These are phyloP conservation scores for Capitulum mitella DNA, from an alignment of 2,888 invertebrate species.

Conservation along the genomic window DNA sequence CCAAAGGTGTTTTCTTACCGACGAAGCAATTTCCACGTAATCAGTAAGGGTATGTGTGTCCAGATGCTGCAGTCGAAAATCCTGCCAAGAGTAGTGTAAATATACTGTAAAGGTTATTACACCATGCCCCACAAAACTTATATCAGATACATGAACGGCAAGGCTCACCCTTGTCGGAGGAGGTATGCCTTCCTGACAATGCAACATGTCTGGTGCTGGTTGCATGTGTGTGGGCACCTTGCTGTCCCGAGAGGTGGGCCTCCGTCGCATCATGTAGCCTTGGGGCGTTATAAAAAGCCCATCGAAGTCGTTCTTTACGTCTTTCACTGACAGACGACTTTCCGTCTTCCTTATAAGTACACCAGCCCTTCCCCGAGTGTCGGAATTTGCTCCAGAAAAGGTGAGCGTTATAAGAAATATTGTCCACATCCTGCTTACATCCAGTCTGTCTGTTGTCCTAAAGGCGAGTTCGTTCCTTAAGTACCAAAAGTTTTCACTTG, in stretches of 20 bases:
- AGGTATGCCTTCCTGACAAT: neutral
- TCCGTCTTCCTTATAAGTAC: too few relatives aligned
- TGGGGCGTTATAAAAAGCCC: neutral
- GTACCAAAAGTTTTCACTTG: too few relatives aligned
- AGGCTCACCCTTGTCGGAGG: neutral
- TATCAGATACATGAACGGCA: neutral
- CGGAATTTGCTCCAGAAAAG: too few relatives aligned
- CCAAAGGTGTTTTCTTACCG: neutral
- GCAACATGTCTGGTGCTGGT: neutral
- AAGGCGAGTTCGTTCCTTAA: too few relatives aligned
- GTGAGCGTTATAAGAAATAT: too few relatives aligned
- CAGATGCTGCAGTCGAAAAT: neutral
- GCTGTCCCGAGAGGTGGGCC: neutral
- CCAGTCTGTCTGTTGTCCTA: too few relatives aligned
- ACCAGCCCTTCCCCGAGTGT: too few relatives aligned
- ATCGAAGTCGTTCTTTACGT: neutral
- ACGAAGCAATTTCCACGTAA: neutral
- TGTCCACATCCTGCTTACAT: too few relatives aligned
- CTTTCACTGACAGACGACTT: too few relatives aligned
- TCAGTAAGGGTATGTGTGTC: neutral
- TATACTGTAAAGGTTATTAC: neutral
- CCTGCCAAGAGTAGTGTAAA: neutral
- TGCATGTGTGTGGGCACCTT: neutral
- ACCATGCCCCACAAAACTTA: neutral
- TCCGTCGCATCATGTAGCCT: neutral